Conservation (phyloP, 1,140 invertebrate species). For the Mizuhopecten yessoensis region DNA sequence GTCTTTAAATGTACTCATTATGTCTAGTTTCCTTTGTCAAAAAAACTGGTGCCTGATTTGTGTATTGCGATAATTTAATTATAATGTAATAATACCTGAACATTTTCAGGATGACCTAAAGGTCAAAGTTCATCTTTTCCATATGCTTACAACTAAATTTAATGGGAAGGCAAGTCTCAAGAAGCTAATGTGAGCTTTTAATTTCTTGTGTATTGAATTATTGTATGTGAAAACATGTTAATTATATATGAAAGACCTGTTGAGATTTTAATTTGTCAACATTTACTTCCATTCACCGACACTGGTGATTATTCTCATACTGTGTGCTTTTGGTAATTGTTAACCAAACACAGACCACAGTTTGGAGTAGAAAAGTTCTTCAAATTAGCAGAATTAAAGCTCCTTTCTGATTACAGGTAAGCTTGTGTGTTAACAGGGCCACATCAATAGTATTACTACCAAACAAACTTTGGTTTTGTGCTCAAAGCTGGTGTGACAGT, state of each 20-base stretch:
- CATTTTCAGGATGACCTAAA: too few species aligned
- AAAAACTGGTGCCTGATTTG: too few species aligned
- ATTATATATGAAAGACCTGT: neutral
- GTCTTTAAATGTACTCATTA: too few species aligned
- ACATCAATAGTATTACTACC: neutral
- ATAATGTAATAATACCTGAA: too few species aligned
- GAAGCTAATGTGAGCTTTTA: too few species aligned
- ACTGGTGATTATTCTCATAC: neutral
- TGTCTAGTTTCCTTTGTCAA: too few species aligned
- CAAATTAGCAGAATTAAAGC: neutral
- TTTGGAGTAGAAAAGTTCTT: slow-evolving; percentile 8
- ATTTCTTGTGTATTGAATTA: too few species aligned
- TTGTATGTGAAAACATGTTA: neutral
- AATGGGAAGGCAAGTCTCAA: too few species aligned
- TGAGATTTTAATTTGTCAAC: slow-evolving; percentile 1
- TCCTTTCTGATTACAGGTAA: neutral
- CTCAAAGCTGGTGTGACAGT: neutral
- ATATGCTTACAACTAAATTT: too few species aligned
- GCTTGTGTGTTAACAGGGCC: neutral
- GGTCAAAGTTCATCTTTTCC: too few species aligned
- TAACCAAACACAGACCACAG: neutral
- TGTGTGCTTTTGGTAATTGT: neutral
- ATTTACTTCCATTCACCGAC: neutral
- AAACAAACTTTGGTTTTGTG: neutral
- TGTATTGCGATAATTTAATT: too few species aligned